A percentile compares a stretch with the other conserved stretches of the same genome.
Evolutionary conservation across 2,797 vertebrate species (phyloP).

Genomic region (Oceanodroma leucorhoa): DNA sequence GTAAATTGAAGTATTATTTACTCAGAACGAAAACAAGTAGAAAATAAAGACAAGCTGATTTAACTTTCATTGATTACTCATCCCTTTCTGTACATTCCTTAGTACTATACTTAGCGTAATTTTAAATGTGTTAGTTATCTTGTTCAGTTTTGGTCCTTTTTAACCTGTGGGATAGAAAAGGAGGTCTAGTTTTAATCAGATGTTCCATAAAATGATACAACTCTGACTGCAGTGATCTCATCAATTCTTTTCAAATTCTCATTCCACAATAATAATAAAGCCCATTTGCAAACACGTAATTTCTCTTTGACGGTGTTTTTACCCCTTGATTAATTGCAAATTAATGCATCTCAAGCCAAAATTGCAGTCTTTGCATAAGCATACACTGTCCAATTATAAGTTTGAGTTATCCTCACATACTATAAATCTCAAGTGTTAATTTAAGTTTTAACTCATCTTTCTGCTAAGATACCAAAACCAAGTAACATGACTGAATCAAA

Average conservation of each 20-base stretch:
- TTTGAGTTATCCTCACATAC: not conserved
- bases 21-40: not conserved
- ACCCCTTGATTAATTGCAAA: not conserved
- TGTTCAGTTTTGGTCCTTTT: not conserved
- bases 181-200: not conserved
- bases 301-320: not conserved
- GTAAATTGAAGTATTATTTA: not conserved
- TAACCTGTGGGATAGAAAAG: not conserved
- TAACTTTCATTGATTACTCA: not conserved
- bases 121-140: not conserved
- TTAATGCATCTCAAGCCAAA: not conserved
- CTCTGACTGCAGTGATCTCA: not conserved
- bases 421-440: not conserved
- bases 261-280: not conserved
- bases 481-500: not conserved
- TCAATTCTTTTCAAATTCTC: not conserved
- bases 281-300: not conserved
- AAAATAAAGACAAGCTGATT: not conserved
- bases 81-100: not conserved
- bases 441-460: not conserved
- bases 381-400: not conserved
- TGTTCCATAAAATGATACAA: not conserved
- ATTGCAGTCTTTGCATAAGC: not conserved
- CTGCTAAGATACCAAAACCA: not conserved
- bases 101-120: not conserved